These are phyloP conservation scores for Zaprionus taronus DNA, from an alignment of 1,140 invertebrate genomes.

Conservation along the genomic window DNA sequence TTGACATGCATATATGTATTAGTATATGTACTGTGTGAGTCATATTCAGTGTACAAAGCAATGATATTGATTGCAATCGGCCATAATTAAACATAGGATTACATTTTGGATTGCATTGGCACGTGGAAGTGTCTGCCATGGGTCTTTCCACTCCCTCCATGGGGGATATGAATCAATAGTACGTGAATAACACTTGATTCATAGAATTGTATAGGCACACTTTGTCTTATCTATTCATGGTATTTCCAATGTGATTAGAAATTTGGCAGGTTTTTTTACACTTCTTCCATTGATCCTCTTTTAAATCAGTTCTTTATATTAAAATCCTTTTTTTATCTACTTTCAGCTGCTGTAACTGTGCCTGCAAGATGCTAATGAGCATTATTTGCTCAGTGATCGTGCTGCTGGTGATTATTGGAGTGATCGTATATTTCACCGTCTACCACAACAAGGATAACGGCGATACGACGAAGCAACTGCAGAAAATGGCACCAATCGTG, in stretches of 20 bases:
- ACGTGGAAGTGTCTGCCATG: neutral
- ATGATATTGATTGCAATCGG: constrained; percentile 2
- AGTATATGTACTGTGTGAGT: neutral
- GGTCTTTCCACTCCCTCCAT: neutral
- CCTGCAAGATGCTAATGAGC: constrained; percentile 74
- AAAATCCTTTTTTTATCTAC: constrained; percentile 1
- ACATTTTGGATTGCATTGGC: neutral
- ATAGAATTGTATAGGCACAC: neutral
- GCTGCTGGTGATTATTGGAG: constrained; percentile 65
- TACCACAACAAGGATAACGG: constrained; percentile 68
- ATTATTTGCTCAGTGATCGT: constrained; percentile 67
- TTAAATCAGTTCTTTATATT: neutral
- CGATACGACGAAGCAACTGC: constrained; percentile 34
- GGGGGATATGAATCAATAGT: neutral
- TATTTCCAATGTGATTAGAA: neutral
- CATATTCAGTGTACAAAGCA: neutral
- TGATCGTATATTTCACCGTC: constrained; percentile 77
- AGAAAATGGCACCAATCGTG: constrained; percentile 53
- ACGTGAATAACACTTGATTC: constrained; percentile 1
- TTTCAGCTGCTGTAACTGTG: constrained; percentile 75
- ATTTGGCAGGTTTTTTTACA: neutral
- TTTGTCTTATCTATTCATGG: neutral
- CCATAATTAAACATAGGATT: neutral
- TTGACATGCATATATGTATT: neutral
- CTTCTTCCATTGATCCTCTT: neutral